A percentile compares a stretch with the other conserved stretches of the same genome.
Conservation (phyloP, 2,888 invertebrate species). For the Hartigia nigra region DNA sequence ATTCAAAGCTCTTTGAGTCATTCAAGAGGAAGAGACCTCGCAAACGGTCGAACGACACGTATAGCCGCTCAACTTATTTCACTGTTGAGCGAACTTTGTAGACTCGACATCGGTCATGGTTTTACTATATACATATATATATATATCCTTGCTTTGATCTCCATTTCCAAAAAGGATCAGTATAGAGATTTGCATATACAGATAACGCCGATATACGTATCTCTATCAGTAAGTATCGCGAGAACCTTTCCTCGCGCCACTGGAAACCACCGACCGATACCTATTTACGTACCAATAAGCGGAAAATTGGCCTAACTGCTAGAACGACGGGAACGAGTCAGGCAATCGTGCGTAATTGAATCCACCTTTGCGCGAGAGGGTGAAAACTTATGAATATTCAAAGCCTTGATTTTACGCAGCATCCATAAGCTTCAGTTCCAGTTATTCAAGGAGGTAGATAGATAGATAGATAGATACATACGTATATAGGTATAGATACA, state of each 20-base stretch:
- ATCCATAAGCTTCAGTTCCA: background rate
- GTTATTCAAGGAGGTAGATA: background rate
- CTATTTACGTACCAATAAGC: slow-evolving; percentile 64
- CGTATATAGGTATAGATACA: background rate
- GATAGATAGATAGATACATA: background rate
- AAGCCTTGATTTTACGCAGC: slow-evolving; percentile 52
- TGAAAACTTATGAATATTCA: slow-evolving; percentile 60
- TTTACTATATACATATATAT: background rate
- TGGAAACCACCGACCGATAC: slow-evolving; percentile 26
- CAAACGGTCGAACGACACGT: background rate
- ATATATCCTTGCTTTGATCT: slow-evolving; percentile 12
- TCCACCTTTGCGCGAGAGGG: slow-evolving; percentile 56
- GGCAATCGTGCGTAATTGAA: slow-evolving; percentile 63
- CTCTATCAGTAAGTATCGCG: background rate
- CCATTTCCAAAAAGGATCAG: slow-evolving; percentile 23
- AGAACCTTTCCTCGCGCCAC: slow-evolving; percentile 1
- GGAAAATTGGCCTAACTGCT: slow-evolving; percentile 62
- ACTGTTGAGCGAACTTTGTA: background rate
- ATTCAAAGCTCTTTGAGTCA: background rate
- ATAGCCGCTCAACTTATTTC: background rate
- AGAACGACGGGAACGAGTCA: slow-evolving; percentile 35
- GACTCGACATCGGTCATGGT: background rate
- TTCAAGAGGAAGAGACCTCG: background rate
- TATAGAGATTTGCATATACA: background rate
- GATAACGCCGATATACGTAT: background rate